Percentiles rank a stretch among this genome's conserved stretches.
phyloP scores from a whole-genome alignment of 2,797 vertebrate species.

The Clamator glandarius region DNA sequence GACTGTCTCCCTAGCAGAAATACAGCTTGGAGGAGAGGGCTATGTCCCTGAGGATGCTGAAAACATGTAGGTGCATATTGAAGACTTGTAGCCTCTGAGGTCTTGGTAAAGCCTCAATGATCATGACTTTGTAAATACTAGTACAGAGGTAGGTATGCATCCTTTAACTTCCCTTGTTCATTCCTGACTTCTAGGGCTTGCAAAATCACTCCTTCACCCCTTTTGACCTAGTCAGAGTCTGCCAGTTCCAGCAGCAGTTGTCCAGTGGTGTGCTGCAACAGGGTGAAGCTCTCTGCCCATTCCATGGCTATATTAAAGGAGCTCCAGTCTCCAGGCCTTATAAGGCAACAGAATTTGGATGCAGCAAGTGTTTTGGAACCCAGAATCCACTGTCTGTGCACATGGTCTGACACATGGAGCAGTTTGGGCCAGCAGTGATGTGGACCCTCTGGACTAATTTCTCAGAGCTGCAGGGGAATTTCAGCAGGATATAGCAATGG shows the following conservation, averaged over 20 bases:
- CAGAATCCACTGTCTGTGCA: neutral
- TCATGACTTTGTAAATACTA: neutral
- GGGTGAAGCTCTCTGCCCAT: neutral
- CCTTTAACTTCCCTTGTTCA: neutral
- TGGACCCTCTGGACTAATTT: neutral
- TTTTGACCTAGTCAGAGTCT: neutral
- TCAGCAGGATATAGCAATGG: neutral
- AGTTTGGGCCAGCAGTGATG: fast-evolving
- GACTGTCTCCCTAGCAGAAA: neutral
- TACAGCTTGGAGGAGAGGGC: neutral
- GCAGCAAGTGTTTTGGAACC: fast-evolving
- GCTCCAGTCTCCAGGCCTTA: neutral
- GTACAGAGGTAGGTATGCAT: neutral
- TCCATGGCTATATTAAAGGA: neutral
- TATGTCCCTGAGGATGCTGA: neutral
- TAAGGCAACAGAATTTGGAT: neutral
- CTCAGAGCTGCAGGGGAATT: neutral
- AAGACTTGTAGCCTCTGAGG: neutral
- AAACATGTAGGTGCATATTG: neutral
- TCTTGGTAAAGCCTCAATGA: neutral
- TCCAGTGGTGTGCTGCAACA: neutral
- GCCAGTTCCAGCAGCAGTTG: neutral
- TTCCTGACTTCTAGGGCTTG: neutral
- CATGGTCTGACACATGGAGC: neutral
- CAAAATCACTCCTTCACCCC: neutral